Percentiles rank a stretch among this genome's conserved stretches.
phyloP scores from a whole-genome alignment of 1,140 invertebrate species.

The Rhynchophorus ferrugineus region DNA sequence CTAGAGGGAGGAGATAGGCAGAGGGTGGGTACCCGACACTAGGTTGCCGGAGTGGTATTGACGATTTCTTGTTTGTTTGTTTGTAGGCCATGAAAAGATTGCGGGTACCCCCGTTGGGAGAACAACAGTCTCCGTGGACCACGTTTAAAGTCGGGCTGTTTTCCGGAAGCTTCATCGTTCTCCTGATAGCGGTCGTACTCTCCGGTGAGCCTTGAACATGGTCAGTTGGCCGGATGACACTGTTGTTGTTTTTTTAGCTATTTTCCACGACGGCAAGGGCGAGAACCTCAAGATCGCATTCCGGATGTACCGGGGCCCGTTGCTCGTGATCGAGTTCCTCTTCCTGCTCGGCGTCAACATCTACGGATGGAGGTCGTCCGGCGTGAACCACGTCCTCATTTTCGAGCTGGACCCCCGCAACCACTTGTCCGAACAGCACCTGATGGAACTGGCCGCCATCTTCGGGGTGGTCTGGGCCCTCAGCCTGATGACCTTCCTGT shows the following conservation, averaged over 20 bases:
- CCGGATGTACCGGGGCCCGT: constrained; percentile 71
- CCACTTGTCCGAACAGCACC: constrained; percentile 76
- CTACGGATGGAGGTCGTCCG: constrained; percentile 82
- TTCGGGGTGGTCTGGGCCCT: constrained; percentile 80
- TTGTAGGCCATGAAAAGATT: constrained; percentile 73
- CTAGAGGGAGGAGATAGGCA: constrained; percentile 77
- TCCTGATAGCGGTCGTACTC: constrained; percentile 63
- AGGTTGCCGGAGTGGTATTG: not conserved
- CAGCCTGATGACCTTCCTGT: constrained; percentile 58
- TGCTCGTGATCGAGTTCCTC: constrained; percentile 75
- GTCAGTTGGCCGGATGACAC: no score
- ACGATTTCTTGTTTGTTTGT: not conserved
- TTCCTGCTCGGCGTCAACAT: constrained; percentile 85
- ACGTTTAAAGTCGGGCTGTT: constrained; percentile 80
- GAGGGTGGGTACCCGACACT: constrained; percentile 34
- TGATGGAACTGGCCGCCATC: constrained; percentile 81
- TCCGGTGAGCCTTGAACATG: constrained; percentile 50
- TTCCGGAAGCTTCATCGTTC: constrained; percentile 72
- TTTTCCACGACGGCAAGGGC: constrained; percentile 40
- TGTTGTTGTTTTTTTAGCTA: constrained; percentile 42
- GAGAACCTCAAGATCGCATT: constrained; percentile 50
- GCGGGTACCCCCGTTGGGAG: constrained; percentile 77
- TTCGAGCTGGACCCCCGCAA: constrained; percentile 88
- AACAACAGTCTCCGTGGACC: constrained; percentile 74
- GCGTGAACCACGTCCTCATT: constrained; percentile 89